phyloP scores from a whole-genome alignment of 2,888 invertebrate genomes.

The Epsilonema sp. region DNA sequence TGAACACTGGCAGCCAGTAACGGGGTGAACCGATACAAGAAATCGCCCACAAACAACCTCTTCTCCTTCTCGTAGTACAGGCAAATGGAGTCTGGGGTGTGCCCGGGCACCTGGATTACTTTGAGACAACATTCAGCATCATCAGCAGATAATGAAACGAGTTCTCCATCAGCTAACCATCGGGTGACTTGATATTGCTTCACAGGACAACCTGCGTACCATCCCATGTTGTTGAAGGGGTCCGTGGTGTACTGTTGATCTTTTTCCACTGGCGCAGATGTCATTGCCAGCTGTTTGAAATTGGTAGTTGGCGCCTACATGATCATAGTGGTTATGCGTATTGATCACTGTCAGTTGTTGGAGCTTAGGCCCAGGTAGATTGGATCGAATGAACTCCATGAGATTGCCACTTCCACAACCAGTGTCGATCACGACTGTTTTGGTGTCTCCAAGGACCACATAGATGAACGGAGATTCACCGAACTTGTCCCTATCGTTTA shows the following conservation, averaged over 20 bases:
- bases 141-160: too few species aligned
- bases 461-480: constrained; percentile 4
- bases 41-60: too few species aligned
- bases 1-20: too few species aligned
- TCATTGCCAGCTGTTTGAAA: neutral
- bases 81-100: too few species aligned
- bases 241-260: neutral
- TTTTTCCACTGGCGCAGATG: neutral
- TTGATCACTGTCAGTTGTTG: constrained; percentile 5
- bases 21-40: too few species aligned
- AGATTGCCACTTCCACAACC: constrained; percentile 1
- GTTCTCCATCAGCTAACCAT: neutral
- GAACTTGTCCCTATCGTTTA: constrained; percentile 1
- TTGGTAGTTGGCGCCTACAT: constrained; percentile 5
- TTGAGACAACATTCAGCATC: too few species aligned
- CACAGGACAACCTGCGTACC: constrained; percentile 1
- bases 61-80: too few species aligned
- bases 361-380: neutral
- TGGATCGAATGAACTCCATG: neutral
- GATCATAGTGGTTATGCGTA: constrained; percentile 8
- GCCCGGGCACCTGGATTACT: too few species aligned
- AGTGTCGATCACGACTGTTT: constrained; percentile 3
- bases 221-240: constrained; percentile 2
- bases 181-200: neutral
- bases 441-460: neutral